These are phyloP conservation scores for Craseonycteris thonglongyai DNA, from an alignment of 2,113 vertebrate species.

Conservation along the genomic window DNA sequence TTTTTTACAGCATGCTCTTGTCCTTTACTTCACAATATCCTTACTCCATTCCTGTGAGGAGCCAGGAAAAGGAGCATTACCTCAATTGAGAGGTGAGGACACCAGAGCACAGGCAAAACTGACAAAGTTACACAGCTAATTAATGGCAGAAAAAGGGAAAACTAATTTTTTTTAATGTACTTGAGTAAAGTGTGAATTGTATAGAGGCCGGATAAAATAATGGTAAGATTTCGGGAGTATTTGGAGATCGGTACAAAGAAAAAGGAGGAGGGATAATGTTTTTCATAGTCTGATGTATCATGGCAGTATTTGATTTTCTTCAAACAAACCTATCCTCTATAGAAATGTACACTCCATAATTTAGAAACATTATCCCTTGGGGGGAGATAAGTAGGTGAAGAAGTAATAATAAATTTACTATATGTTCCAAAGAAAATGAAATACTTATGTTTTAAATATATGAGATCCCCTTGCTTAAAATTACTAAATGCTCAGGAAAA, in stretches of 20 bases:
- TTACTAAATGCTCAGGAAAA: not conserved
- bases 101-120: not conserved
- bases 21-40: not conserved
- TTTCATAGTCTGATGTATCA: not conserved
- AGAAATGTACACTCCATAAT: not conserved
- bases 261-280: not conserved
- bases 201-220: not conserved
- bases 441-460: not conserved
- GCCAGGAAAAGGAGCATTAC: not conserved
- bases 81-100: not conserved
- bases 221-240: not conserved
- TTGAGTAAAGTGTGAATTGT: not conserved
- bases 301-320: not conserved
- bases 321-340: not conserved
- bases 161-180: not conserved
- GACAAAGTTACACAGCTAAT: not conserved
- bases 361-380: not conserved
- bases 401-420: not conserved
- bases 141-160: not conserved
- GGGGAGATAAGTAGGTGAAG: not conserved
- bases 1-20: not conserved
- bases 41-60: not conserved
- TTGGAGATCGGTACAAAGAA: not conserved
- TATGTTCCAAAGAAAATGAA: not conserved
- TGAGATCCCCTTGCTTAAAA: not conserved